Evolutionary conservation across 2,888 invertebrate genomes (phyloP), one percentile per base, ranked within the genome.

Genomic region (Euplagia quadripunctaria): DNA sequence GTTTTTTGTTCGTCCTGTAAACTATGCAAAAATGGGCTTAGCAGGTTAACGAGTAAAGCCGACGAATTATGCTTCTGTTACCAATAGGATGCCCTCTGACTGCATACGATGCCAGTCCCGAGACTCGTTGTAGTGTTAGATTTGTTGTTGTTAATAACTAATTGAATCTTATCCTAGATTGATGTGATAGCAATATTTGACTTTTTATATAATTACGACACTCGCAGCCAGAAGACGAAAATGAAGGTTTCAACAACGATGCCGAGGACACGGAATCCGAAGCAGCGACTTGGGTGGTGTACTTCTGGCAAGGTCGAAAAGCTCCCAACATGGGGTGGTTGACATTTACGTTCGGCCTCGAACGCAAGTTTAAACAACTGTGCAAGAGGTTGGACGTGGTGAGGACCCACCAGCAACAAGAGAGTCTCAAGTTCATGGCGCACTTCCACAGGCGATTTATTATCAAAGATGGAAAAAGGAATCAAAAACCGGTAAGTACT

Each of bases 291-390:
- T 99, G 99, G 95, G 98, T 99, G 68, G 99, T 99, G n/a, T 99
- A 99, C 94, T 99, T 99, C 96, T 99, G 99, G 99, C 99, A 99
- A 95, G 99, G 99, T 0, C 96, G 98, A 70, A 98, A 99, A 89
- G 99, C 99, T 4, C 98, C 98, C 78, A 99, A 99, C 94, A 99
- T 99, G 99, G 99, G 99, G 75, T 99, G 99, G 99, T 96, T 99
- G 0, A 99, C 99, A 0, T 99, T 99, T 94, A 99, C 99, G 0
- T 99, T 99, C 94, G 99, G 99, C 86, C 96, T 96, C 17, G 95
- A 96, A 88, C 82, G 94, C 70, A 96, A 95, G 89, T 96, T 96
- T 90, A 95, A 95, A 72, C 92, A 94, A 85, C 90, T 94, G 14
- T 95, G 95, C 85, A 86, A 89, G 70, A 83, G 92, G 0, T 87